phyloP scores from a whole-genome alignment of 2,797 vertebrate genomes.

The Amazona finschi region DNA sequence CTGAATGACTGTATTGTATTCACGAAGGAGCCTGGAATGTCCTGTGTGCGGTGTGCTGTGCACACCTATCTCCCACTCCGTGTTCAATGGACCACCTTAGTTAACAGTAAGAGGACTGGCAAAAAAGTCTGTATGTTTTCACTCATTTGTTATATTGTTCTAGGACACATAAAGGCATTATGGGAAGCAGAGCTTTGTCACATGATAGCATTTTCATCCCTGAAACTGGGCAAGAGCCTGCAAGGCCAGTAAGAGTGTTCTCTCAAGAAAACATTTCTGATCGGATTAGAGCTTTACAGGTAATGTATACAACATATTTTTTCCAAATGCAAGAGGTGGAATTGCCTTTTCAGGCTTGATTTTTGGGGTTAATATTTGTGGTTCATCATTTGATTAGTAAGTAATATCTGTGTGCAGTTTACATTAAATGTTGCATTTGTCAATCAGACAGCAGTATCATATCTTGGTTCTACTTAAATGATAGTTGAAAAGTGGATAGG shows the following conservation, averaged over 20 bases:
- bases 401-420: not conserved
- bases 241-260: conserved; percentile 80
- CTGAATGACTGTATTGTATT: not conserved
- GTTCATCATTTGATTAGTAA: not conserved
- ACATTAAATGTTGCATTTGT: not conserved
- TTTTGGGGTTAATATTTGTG: not conserved
- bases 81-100: not conserved
- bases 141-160: conserved; percentile 7
- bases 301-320: conserved; percentile 35
- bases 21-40: not conserved
- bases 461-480: not conserved
- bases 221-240: conserved; percentile 78
- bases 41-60: not conserved
- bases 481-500: not conserved
- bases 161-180: conserved; percentile 77
- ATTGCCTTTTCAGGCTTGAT: not conserved
- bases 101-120: not conserved
- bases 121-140: not conserved
- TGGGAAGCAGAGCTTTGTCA: conserved; percentile 89
- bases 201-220: conserved; percentile 94
- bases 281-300: conserved; percentile 91
- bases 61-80: not conserved
- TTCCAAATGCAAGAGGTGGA: not conserved
- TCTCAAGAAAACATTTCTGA: conserved; percentile 92
- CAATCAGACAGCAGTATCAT: not conserved